phyloP scores from a whole-genome alignment of 2,113 vertebrate genomes.

The Struthidea cinerea region DNA sequence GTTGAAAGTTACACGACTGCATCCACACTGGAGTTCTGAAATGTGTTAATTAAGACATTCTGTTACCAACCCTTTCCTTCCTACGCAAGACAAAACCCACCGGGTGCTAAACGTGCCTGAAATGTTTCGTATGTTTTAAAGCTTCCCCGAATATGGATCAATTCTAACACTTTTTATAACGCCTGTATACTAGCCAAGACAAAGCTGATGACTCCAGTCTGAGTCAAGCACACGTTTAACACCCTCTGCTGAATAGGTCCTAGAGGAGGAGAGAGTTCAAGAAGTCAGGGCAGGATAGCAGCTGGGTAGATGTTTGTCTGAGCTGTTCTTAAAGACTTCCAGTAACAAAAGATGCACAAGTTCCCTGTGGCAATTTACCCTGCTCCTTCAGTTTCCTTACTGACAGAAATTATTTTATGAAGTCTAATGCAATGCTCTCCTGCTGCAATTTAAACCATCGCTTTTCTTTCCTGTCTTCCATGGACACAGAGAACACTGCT shows the following conservation, averaged over 20 bases:
- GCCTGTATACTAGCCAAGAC: slow-evolving; percentile 8
- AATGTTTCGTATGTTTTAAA: not conserved
- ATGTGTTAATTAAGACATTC: slow-evolving; percentile 49
- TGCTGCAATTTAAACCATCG: not conserved
- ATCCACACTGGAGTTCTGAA: slow-evolving; percentile 21
- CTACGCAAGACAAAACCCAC: slow-evolving; percentile 35
- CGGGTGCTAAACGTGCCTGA: not conserved
- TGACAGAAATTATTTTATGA: not conserved
- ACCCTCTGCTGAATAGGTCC: not conserved
- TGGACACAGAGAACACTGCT: not conserved
- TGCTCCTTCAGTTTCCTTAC: not conserved
- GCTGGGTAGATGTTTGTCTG: not conserved
- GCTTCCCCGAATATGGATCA: slow-evolving; percentile 25
- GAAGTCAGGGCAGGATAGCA: not conserved
- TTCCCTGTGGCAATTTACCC: not conserved
- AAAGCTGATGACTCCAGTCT: not conserved
- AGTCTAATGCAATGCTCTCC: not conserved
- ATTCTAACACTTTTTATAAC: slow-evolving; percentile 13
- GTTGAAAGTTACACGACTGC: not conserved
- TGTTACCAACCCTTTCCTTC: slow-evolving; percentile 40
- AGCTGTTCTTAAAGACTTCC: not conserved
- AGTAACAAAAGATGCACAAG: not conserved
- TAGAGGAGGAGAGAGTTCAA: not conserved
- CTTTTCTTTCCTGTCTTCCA: not conserved
- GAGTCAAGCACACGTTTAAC: not conserved